Evolutionary conservation across 1,140 invertebrate species (phyloP).

Genomic region (Gonioctena quinquepunctata): DNA sequence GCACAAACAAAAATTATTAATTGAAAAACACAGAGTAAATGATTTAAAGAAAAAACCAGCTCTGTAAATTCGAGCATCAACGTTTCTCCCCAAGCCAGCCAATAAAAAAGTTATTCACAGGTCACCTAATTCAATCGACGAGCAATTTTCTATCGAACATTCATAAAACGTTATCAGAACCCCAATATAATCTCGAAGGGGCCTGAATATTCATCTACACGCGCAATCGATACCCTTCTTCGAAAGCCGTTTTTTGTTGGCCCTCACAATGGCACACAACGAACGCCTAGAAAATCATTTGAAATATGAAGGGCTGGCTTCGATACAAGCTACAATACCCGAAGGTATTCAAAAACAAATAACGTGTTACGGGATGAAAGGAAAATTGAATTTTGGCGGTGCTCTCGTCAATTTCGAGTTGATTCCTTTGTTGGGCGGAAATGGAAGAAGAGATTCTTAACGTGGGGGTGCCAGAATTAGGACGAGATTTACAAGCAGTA

Average conservation of each 20-base stretch:
- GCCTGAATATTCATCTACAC: constrained; percentile 5
- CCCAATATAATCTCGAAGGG: not conserved
- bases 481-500: too few species aligned
- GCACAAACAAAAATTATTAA: too few species aligned
- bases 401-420: not conserved
- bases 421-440: not conserved
- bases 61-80: too few species aligned
- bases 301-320: constrained; percentile 3
- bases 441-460: not conserved
- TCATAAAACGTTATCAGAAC: not conserved
- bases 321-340: not conserved
- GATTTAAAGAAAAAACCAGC: too few species aligned
- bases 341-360: constrained; percentile 1
- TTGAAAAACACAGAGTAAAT: too few species aligned
- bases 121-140: constrained; percentile 7
- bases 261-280: not conserved
- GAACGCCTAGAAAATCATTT: not conserved
- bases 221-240: not conserved
- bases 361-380: not conserved
- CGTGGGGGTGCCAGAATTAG: too few species aligned
- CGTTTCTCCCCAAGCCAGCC: not conserved
- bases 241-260: not conserved
- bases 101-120: not conserved
- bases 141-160: constrained; percentile 7
- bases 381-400: constrained; percentile 11